Evolutionary conservation across 2,113 vertebrate species (phyloP).

Genomic region (Oryctolagus cuniculus): DNA sequence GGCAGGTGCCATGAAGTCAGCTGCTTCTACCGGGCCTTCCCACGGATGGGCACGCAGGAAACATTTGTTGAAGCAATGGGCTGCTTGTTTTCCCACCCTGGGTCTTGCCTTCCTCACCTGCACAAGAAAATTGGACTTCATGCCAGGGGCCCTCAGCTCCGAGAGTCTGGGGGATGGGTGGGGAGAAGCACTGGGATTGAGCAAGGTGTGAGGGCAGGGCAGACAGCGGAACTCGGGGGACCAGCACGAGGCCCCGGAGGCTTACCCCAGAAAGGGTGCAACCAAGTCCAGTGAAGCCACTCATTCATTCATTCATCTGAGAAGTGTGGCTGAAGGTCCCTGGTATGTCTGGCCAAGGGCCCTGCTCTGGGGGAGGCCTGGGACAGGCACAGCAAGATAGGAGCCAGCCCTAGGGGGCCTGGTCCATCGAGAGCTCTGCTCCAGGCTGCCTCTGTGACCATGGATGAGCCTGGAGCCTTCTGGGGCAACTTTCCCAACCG

Average conservation of each 20-base stretch:
- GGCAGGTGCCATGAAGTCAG: neutral
- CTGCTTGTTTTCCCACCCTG: too few relatives aligned
- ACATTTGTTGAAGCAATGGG: neutral
- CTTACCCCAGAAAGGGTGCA: neutral
- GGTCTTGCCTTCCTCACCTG: slow-evolving; percentile 30
- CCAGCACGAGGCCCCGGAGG: neutral
- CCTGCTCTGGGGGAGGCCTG: neutral
- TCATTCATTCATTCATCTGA: neutral
- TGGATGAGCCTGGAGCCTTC: neutral
- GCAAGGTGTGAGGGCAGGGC: neutral
- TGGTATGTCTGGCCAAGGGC: neutral
- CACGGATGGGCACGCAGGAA: neutral
- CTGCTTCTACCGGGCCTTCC: neutral
- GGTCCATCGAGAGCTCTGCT: neutral
- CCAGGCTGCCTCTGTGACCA: neutral
- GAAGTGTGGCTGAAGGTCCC: neutral
- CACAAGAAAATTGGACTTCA: neutral
- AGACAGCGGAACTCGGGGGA: neutral
- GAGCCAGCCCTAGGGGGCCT: neutral
- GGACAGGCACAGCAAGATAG: neutral
- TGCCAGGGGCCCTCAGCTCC: neutral
- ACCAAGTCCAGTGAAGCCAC: neutral
- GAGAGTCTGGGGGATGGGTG: neutral
- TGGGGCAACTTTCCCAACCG: neutral
- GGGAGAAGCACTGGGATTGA: neutral